These are phyloP conservation scores for Drosophila anomalata DNA, from an alignment of 2,888 invertebrate genomes.

Conservation along the genomic window DNA sequence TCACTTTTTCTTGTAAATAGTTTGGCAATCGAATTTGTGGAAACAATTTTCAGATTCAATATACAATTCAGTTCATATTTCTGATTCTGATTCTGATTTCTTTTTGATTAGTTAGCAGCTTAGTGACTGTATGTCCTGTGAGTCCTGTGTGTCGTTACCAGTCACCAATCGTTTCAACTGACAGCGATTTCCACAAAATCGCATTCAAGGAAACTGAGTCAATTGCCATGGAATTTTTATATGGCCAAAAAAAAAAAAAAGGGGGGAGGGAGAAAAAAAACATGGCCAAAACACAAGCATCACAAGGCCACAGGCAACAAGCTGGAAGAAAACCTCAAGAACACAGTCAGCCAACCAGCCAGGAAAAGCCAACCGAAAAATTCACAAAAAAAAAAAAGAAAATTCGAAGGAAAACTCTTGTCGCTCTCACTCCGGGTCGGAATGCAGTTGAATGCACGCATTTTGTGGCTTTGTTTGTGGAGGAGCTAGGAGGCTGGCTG, in stretches of 20 bases:
- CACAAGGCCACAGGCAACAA: constrained; percentile 36
- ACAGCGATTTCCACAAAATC: constrained; percentile 41
- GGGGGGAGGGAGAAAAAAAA: constrained; percentile 1
- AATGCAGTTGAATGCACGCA: constrained; percentile 70
- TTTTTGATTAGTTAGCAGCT: constrained; percentile 41
- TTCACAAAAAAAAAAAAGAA: not conserved
- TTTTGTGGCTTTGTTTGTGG: constrained; percentile 59
- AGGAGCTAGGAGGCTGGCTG: not conserved
- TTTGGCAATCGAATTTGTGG: constrained; percentile 19
- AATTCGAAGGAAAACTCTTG: constrained; percentile 20
- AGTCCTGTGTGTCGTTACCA: not conserved
- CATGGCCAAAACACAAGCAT: constrained; percentile 28
- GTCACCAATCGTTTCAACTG: constrained; percentile 13
- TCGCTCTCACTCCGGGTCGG: constrained; percentile 14
- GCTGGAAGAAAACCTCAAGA: constrained; percentile 26
- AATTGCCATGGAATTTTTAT: constrained; percentile 55
- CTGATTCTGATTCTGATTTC: constrained; percentile 16
- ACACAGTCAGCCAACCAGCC: too few species aligned
- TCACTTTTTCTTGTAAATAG: constrained; percentile 8
- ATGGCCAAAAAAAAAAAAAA: constrained; percentile 12
- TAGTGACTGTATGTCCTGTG: not conserved
- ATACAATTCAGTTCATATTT: constrained; percentile 37
- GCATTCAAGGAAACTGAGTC: constrained; percentile 68
- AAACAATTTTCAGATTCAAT: constrained; percentile 24
- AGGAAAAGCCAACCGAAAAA: not conserved